Conservation (phyloP, 1,140 invertebrate genomes). For the Drosophila pseudoananassae region DNA sequence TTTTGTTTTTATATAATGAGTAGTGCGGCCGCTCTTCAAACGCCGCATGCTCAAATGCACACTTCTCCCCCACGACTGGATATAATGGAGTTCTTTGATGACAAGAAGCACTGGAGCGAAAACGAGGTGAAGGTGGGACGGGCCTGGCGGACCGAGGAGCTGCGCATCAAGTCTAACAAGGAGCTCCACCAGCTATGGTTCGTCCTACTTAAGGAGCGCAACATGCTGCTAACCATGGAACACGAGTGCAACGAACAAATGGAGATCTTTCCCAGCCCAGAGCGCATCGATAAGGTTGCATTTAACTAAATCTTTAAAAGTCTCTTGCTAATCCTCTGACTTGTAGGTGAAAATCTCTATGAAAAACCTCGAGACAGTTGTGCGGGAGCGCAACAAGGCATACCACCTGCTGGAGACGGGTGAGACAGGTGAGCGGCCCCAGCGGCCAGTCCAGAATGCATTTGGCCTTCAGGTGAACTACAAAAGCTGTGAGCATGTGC, state of each 20-base stretch:
- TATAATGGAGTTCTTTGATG: constrained; percentile 97
- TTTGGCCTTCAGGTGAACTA: constrained; percentile 87
- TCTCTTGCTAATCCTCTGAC: not conserved
- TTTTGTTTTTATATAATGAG: constrained; percentile 66
- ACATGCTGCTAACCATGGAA: constrained; percentile 99
- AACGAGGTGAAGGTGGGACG: constrained; percentile 92
- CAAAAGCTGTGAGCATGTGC: constrained; percentile 84
- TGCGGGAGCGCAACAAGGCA: constrained; percentile 96
- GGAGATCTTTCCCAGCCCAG: constrained; percentile 95
- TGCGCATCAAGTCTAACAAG: constrained; percentile 96
- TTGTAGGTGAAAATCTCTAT: constrained; percentile 92
- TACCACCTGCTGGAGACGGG: constrained; percentile 96
- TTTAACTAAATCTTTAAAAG: not conserved
- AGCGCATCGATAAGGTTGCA: constrained; percentile 96
- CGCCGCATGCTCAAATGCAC: constrained; percentile 46
- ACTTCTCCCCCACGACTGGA: constrained; percentile 66
- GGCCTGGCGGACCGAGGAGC: constrained; percentile 95
- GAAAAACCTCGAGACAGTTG: constrained; percentile 96
- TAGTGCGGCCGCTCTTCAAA: constrained; percentile 27
- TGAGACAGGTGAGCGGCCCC: constrained; percentile 90
- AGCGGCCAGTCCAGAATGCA: constrained; percentile 85
- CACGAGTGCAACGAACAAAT: constrained; percentile 89
- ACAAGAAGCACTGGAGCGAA: constrained; percentile 93
- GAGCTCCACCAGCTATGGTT: constrained; percentile 99
- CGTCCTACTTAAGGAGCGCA: constrained; percentile 97